Percentiles rank a stretch among this genome's conserved stretches.
phyloP scores from a whole-genome alignment of 2,113 vertebrate species.

The Notechis scutatus region DNA sequence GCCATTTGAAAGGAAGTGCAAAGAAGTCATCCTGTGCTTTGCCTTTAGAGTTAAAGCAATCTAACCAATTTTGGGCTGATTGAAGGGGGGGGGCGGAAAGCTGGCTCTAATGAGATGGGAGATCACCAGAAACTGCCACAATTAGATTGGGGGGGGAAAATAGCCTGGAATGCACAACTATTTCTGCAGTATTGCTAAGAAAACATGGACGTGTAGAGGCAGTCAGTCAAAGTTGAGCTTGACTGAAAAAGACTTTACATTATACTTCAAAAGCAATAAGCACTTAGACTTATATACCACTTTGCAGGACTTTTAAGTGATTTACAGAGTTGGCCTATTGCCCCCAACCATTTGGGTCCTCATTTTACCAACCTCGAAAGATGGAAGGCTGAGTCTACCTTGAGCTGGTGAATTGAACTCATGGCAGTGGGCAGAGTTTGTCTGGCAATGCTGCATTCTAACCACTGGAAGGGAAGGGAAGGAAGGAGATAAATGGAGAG shows the following conservation, averaged over 20 bases:
- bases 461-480: too few species aligned
- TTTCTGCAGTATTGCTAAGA: not conserved
- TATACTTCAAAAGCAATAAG: not conserved
- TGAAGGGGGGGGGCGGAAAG: not conserved
- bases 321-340: too few species aligned
- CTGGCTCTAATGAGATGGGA: not conserved
- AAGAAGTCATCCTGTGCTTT: not conserved
- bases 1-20: not conserved
- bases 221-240: not conserved
- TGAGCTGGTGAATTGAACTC: too few species aligned
- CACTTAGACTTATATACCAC: not conserved
- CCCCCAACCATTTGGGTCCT: too few species aligned
- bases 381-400: too few species aligned
- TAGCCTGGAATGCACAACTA: not conserved
- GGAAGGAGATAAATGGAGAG: too few species aligned
- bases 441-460: too few species aligned
- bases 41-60: not conserved
- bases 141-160: not conserved
- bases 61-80: not conserved
- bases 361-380: too few species aligned
- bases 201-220: not conserved
- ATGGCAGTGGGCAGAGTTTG: too few species aligned
- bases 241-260: not conserved
- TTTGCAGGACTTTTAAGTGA: not conserved
- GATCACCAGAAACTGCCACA: not conserved